Evolutionary conservation across 2,113 vertebrate species (phyloP).

Genomic region (Polypterus senegalus): DNA sequence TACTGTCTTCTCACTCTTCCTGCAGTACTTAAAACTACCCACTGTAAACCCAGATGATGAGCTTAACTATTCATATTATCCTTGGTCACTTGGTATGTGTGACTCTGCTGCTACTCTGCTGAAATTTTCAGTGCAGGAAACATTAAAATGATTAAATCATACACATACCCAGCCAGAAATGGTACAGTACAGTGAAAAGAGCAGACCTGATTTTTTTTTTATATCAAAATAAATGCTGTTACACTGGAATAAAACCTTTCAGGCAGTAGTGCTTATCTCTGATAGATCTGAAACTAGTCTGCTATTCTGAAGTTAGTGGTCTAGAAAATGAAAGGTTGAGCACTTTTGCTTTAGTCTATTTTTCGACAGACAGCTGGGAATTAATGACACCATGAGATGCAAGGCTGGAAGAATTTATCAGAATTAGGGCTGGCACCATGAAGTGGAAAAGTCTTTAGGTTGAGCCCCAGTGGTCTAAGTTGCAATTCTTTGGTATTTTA

Average conservation of each 20-base stretch:
- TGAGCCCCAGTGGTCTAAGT: not conserved
- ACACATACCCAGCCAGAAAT: too few species aligned
- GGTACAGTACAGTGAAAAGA: too few species aligned
- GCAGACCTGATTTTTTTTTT: too few species aligned
- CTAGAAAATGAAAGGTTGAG: conserved; percentile 16
- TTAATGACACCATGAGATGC: conserved; percentile 7
- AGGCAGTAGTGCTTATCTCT: conserved; percentile 6
- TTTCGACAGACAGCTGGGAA: conserved; percentile 8
- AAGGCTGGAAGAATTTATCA: conserved; percentile 4
- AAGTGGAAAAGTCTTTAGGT: conserved; percentile 1
- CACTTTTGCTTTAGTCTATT: conserved; percentile 1
- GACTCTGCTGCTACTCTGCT: too few species aligned
- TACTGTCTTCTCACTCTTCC: too few species aligned
- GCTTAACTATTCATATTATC: too few species aligned
- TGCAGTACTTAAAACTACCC: too few species aligned
- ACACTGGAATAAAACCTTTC: not conserved
- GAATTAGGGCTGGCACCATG: conserved; percentile 7
- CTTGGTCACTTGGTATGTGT: too few species aligned
- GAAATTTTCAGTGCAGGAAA: too few species aligned
- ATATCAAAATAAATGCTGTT: not conserved
- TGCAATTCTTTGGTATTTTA: not conserved
- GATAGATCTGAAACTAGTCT: conserved; percentile 2
- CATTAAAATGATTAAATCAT: too few species aligned
- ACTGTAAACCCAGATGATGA: too few species aligned
- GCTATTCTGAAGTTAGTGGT: conserved; percentile 8